Evolutionary conservation across 2,797 vertebrate genomes (phyloP), one percentile per base, ranked within the genome.

Genomic region (Zenarchopterus dispar): DNA sequence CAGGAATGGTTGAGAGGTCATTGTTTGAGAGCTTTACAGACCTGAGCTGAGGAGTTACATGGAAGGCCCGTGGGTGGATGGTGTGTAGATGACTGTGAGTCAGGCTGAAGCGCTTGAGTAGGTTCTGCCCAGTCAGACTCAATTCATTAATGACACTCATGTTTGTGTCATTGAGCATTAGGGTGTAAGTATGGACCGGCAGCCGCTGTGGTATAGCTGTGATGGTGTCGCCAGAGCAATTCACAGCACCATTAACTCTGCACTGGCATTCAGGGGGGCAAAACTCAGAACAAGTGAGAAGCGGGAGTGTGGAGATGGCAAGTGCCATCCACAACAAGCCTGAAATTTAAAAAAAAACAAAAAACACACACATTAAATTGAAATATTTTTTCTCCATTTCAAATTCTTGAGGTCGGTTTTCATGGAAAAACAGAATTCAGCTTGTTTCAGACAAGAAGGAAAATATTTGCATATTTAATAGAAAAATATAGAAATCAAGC

Each of bases 11-110:
- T 0, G 79, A 69, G 47, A 98, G 91, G 24, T 77, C 28, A 51
- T 95, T 96, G 56, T 31, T 79, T 0, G 95, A 90, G 54, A 98
- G 62, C 73, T 84, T 92, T 57, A 98, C 73, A 11, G 92, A 93
- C 71, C 62, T 92, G 2, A 98, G 89, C 50, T 91, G 89, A 21
- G 88, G 76, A 54, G 92, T 86, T 44, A 80, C 70, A 0, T 86
- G 48, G 77, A 98, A 98, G 55, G 94, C 93, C 48, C 8, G 67
- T 0, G 95, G 92, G 19, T 94, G 92, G 77, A 96, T 79, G 4
- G 88, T 79, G 47, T 89, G 68, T 0, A 98, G 82, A 22, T 74
- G 85, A 75, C 94, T 95, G 18, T 88, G 21, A 4, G 72, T 88
- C 63, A 98, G 66, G 15, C 87, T 70, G 36, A 97, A 89, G 63